Base-by-base conservation (phyloP, 92 coral and sea anemone genomes). In the Epizoanthus ramosus region DNA sequence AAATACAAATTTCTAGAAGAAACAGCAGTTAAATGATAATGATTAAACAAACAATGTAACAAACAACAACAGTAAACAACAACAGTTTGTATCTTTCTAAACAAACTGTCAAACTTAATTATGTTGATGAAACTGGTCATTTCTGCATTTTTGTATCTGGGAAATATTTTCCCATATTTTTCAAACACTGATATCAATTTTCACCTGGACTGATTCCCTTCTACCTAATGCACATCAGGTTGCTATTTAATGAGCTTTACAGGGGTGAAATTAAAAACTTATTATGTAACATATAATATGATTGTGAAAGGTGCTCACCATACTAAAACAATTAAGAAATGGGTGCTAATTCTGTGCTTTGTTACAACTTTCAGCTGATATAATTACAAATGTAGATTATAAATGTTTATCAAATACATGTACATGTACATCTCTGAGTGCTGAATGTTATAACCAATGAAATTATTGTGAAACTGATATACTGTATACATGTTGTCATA, bases 181-280 rank as follows among this genome's bases (percentile, higher is more conserved):
- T 17, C 19, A 12, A 18, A 22, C 45, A 28, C 37, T 16, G 8
- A 25, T 9, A 6, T 12, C 31, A 12, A 24, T 6, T 63, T 63
- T 63, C 31, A 21, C 18, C 70, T 67, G 9, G 15, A 59, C 24
- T 3, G 0, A 28, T 28, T 25, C 18, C 19, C 72, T 67, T 67
- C 50, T 65, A 65, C 45, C 35, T 15, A 33, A 67, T 67, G 72
- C 72, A 33, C 33, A 67, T 67, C 47, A 67, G 72, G 39, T 67
- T 12, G 31, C 28, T 67, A 35, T 37, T 67, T 35, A 67, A 9
- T 33, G 50, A 43, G 18, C 18, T 67, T n/a, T 67, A 41, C n/a
- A 3, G 41, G 45, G 31, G 50, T 5, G 35, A 67, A 15, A 25
- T 17, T 17, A 33, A 14, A 0, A 67, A 67, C 9, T 37, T 19